phyloP scores from a whole-genome alignment of 2,797 vertebrate species.

The Myripristis jacobus region DNA sequence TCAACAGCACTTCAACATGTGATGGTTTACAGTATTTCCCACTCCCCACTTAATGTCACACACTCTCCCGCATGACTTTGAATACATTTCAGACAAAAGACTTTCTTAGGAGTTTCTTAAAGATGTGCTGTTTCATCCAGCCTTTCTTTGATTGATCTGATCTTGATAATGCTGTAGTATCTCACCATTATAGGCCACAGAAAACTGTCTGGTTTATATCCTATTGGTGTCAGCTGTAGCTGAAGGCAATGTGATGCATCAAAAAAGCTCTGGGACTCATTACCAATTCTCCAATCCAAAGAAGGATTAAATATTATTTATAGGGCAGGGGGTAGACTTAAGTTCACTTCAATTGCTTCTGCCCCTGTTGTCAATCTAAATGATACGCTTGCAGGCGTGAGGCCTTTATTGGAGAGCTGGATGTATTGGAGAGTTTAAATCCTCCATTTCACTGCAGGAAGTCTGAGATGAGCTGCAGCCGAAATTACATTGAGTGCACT shows the following conservation, averaged over 20 bases:
- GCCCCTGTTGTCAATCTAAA: conserved; percentile 78
- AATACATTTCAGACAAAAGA: conserved; percentile 47
- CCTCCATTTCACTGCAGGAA: conserved; percentile 51
- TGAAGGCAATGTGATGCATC: conserved; percentile 71
- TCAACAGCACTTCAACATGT: conserved; percentile 36
- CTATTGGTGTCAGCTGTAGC: conserved; percentile 69
- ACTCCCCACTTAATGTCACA: conserved; percentile 41
- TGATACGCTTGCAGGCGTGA: conserved; percentile 66
- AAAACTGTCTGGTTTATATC: conserved; percentile 67
- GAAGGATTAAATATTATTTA: conserved; percentile 82
- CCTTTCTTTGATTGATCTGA: conserved; percentile 67
- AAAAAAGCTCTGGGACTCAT: conserved; percentile 75
- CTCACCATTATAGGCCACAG: conserved; percentile 57
- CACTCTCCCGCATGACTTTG: neutral
- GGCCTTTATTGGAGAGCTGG: conserved; percentile 61
- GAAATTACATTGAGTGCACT: conserved; percentile 41
- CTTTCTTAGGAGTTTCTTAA: conserved; percentile 3
- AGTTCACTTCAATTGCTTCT: conserved; percentile 78
- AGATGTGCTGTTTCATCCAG: conserved; percentile 47
- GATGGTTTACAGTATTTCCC: conserved; percentile 34
- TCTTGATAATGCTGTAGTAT: conserved; percentile 51
- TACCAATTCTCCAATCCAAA: conserved; percentile 72
- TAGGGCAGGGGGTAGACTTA: conserved; percentile 74
- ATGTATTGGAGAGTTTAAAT: conserved; percentile 59
- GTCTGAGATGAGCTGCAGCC: conserved; percentile 49